Conservation (phyloP, 2,113 vertebrate species). For the Heliornis fulica region DNA sequence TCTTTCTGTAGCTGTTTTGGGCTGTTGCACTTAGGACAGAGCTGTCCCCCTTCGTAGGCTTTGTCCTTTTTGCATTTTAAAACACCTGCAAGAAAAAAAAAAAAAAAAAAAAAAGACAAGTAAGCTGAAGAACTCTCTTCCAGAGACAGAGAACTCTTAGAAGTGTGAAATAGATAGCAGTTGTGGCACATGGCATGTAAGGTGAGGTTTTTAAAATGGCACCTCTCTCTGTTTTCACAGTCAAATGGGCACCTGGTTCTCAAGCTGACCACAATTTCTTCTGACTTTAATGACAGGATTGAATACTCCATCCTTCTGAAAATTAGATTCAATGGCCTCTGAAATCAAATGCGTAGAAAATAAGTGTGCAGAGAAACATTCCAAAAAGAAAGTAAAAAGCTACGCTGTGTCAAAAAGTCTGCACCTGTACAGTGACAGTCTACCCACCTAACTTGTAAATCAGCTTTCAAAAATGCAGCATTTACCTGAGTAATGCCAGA, state of each 20-base stretch:
- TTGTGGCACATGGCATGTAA: not conserved
- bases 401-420: not conserved
- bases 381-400: not conserved
- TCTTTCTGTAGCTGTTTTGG: conserved; percentile 70
- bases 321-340: not conserved
- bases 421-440: not conserved
- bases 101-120: not conserved
- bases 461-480: not conserved
- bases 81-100: conserved; percentile 71
- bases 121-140: not conserved
- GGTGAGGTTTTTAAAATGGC: not conserved
- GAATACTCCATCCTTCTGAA: not conserved
- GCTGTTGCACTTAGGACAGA: conserved; percentile 82
- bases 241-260: not conserved
- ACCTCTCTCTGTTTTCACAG: not conserved
- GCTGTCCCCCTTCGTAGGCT: conserved; percentile 78
- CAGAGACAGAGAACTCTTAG: not conserved
- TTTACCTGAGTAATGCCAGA: not conserved
- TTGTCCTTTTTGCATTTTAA: conserved; percentile 93
- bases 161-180: not conserved
- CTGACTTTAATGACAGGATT: not conserved
- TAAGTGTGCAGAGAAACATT: not conserved
- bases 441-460: not conserved
- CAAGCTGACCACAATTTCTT: not conserved
- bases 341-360: not conserved